phyloP scores from a whole-genome alignment of 2,113 vertebrate species.

The Caracal caracal region DNA sequence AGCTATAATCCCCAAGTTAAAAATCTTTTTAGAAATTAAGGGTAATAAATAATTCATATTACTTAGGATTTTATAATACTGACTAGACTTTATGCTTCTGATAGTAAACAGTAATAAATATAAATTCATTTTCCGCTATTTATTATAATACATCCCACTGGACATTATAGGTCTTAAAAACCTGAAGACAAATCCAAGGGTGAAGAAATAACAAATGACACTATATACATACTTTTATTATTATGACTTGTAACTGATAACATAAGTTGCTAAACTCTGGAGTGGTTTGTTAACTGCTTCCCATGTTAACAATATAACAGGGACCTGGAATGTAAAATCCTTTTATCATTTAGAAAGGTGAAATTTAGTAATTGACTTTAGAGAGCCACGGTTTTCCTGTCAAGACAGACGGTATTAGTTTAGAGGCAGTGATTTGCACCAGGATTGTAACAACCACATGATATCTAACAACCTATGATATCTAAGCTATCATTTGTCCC shows the following conservation, averaged over 20 bases:
- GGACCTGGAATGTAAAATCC: slow-evolving; percentile 49
- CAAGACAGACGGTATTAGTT: slow-evolving; percentile 63
- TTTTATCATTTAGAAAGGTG: slow-evolving; percentile 70
- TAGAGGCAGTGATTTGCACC: slow-evolving; percentile 81
- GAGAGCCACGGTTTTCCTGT: background rate
- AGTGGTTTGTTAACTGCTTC: slow-evolving; percentile 68
- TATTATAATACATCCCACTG: background rate
- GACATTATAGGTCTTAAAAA: background rate
- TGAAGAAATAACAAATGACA: background rate
- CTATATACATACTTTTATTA: background rate
- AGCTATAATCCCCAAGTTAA: background rate
- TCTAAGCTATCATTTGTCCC: slow-evolving; percentile 82
- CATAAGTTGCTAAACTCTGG: background rate
- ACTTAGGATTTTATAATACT: background rate
- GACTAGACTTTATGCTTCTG: background rate
- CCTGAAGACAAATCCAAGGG: background rate
- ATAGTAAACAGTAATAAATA: background rate
- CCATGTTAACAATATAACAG: slow-evolving; percentile 56
- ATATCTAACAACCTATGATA: slow-evolving; percentile 66
- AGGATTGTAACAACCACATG: slow-evolving; percentile 79
- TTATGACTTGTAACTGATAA: background rate
- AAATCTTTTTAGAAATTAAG: background rate
- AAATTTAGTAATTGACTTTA: slow-evolving; percentile 16
- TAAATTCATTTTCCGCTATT: background rate
- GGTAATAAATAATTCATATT: background rate